These are phyloP conservation scores for Zhuqinia jingwanae DNA, from an alignment of 2,888 invertebrate genomes.

Conservation along the genomic window DNA sequence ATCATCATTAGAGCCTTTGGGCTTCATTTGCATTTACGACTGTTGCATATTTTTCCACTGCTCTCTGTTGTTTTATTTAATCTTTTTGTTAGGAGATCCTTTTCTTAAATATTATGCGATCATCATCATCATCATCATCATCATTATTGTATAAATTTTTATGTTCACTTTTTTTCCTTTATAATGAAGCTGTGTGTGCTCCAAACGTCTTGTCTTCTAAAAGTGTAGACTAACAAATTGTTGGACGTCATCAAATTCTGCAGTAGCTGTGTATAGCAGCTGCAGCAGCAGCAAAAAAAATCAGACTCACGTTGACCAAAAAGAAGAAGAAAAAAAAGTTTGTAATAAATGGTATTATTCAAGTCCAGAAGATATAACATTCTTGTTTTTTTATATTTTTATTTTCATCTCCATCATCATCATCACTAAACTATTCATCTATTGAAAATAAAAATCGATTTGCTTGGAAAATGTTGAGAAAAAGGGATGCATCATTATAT, in stretches of 20 bases:
- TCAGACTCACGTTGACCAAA: too few relatives aligned
- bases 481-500: constrained; percentile 29
- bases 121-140: constrained; percentile 59
- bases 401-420: neutral
- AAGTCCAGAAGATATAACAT: too few relatives aligned
- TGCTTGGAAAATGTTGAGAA: constrained; percentile 12
- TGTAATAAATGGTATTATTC: too few relatives aligned
- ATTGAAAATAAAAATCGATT: constrained; percentile 40
- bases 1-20: constrained; percentile 31
- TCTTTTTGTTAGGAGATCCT: constrained; percentile 5
- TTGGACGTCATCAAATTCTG: too few relatives aligned
- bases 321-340: too few relatives aligned
- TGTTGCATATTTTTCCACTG: constrained; percentile 44
- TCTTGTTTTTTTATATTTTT: too few relatives aligned
- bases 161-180: neutral
- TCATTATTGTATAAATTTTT: constrained; percentile 12
- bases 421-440: constrained; percentile 1
- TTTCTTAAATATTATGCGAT: constrained; percentile 43
- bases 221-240: too few relatives aligned
- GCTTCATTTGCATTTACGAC: constrained; percentile 65
- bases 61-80: neutral
- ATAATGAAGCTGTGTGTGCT: constrained; percentile 45
- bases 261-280: too few relatives aligned
- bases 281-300: too few relatives aligned
- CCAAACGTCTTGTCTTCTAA: too few relatives aligned